phyloP scores from a whole-genome alignment of 2,797 vertebrate species.

The Rhynchotus rufescens region DNA sequence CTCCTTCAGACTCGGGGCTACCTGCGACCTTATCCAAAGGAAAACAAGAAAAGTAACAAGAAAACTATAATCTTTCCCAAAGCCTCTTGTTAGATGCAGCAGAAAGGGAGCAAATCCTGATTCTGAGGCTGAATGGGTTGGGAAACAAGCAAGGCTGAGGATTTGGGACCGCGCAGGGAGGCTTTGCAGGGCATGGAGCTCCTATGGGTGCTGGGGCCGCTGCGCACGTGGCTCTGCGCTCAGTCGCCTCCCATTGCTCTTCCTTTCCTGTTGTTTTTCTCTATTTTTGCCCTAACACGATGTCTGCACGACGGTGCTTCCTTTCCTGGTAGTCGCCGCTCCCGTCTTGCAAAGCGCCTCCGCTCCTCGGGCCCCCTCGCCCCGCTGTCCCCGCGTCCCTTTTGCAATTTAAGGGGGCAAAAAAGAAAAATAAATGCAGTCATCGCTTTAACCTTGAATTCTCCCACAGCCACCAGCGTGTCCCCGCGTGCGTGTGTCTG shows the following conservation, averaged over 20 bases:
- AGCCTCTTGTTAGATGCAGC: background rate
- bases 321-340: background rate
- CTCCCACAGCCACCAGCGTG: slow-evolving; percentile 5
- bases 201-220: background rate
- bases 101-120: background rate
- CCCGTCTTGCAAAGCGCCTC: background rate
- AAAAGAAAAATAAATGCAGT: background rate
- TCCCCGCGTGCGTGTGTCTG: background rate
- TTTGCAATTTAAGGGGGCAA: background rate
- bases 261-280: background rate
- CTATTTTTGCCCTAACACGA: background rate
- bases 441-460: slow-evolving; percentile 49
- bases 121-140: background rate
- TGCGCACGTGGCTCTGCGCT: background rate
- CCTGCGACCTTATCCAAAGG: background rate
- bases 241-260: background rate
- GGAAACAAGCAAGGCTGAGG: background rate
- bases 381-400: background rate
- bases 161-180: background rate
- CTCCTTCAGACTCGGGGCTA: accelerated
- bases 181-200: background rate
- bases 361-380: accelerated
- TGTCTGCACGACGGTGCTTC: background rate
- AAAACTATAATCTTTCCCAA: background rate
- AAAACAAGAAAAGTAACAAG: background rate